Evolutionary conservation across 2,888 invertebrate genomes (phyloP).

Genomic region (Limnephilus lunatus): DNA sequence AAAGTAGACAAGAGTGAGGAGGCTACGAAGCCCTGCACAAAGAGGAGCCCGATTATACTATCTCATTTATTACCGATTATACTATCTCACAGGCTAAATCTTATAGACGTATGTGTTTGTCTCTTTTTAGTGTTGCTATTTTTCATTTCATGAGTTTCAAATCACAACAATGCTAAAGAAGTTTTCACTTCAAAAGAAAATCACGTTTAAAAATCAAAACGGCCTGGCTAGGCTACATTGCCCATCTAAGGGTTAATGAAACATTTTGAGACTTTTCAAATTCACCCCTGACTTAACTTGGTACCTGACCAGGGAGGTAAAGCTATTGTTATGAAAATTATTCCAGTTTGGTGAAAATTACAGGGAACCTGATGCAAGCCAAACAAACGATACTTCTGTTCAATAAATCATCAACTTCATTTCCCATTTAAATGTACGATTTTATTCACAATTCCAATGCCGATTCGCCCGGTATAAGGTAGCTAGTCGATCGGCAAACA

Average conservation of each 20-base stretch:
- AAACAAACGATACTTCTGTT: neutral
- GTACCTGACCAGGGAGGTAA: neutral
- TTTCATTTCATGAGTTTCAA: no score
- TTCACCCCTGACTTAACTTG: neutral
- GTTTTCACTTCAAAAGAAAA: no score
- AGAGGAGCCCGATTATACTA: no score
- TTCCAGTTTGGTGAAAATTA: constrained; percentile 35
- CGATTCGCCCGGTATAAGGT: neutral
- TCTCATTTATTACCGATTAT: no score
- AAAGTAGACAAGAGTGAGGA: no score
- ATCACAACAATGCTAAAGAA: no score
- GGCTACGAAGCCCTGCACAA: no score
- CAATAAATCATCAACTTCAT: neutral
- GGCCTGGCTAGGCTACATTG: neutral
- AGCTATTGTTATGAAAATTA: neutral
- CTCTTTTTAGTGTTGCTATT: no score
- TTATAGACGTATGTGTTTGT: no score
- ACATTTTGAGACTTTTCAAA: neutral
- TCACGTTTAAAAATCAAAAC: no score
- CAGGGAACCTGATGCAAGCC: constrained; percentile 24
- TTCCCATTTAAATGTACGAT: neutral
- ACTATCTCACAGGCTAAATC: no score
- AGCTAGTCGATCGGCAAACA: neutral
- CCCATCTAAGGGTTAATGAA: neutral
- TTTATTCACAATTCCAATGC: neutral